These are phyloP conservation scores for Pipistrellus kuhlii DNA, from an alignment of 2,797 vertebrate species.

Conservation along the genomic window DNA sequence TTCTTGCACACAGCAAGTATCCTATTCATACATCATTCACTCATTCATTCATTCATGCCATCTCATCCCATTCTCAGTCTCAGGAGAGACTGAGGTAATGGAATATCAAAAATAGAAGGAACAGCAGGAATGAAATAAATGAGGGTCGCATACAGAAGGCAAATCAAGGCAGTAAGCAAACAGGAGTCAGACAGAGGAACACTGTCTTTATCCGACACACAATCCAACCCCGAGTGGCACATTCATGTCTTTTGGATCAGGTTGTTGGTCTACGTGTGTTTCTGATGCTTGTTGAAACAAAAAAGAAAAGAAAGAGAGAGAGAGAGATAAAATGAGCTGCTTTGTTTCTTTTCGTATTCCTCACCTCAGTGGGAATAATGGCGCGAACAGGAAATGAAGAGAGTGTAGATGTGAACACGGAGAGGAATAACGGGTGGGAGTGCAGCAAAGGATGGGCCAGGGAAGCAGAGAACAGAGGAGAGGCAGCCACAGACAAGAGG, in stretches of 20 bases:
- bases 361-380: background rate
- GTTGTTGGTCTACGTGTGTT: background rate
- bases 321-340: background rate
- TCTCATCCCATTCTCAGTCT: background rate
- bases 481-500: background rate
- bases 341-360: background rate
- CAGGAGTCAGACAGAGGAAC: background rate
- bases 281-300: conserved; percentile 5
- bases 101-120: background rate
- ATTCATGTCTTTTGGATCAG: background rate
- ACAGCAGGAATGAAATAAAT: background rate
- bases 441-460: background rate
- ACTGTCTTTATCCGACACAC: background rate
- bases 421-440: background rate
- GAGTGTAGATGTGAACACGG: background rate
- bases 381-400: background rate
- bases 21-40: background rate
- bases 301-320: background rate
- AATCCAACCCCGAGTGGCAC: background rate
- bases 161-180: background rate
- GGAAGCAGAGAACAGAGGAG: too few species aligned
- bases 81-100: background rate
- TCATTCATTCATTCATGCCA: background rate
- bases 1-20: background rate
- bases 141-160: background rate